Percentiles rank a stretch among this genome's conserved stretches.
These are phyloP conservation scores for Pocillopora verrucosa DNA, from an alignment of 64 coral and sea anemone genomes.

Conservation along the genomic window DNA sequence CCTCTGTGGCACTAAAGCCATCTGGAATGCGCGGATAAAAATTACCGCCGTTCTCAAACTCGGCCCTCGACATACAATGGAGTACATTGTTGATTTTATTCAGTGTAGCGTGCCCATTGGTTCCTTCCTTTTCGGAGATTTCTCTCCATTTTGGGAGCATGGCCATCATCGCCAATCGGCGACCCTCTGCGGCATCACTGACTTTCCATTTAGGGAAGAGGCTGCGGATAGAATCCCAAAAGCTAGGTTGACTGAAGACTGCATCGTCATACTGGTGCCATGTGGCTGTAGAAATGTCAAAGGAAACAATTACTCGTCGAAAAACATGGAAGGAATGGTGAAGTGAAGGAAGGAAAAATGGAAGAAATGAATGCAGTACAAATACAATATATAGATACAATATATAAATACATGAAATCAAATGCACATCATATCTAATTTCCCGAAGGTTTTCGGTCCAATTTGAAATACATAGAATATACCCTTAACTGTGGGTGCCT, in stretches of 20 bases:
- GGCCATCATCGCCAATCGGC: slow-evolving; percentile 7
- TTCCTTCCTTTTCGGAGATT: background rate
- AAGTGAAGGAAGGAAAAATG: no score
- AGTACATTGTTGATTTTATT: background rate
- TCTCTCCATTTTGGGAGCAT: slow-evolving; percentile 24
- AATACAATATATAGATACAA: no score
- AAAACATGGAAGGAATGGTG: no score
- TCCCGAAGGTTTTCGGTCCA: no score
- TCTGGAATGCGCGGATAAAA: background rate
- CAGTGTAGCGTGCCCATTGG: background rate
- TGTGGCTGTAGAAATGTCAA: background rate
- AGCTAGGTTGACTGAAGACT: slow-evolving; percentile 13
- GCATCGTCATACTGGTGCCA: slow-evolving; percentile 58
- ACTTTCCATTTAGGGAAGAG: background rate
- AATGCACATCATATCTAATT: no score
- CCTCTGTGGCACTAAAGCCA: background rate
- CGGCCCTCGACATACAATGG: slow-evolving; percentile 20
- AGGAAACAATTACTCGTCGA: no score
- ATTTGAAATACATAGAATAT: no score
- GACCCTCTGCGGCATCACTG: slow-evolving; percentile 29
- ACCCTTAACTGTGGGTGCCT: no score
- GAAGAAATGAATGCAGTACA: no score
- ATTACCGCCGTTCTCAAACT: slow-evolving; percentile 16
- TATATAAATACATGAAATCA: no score
- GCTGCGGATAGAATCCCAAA: background rate